Conservation (phyloP, 2,113 vertebrate genomes). For the Cyphomyrus discorhynchus region DNA sequence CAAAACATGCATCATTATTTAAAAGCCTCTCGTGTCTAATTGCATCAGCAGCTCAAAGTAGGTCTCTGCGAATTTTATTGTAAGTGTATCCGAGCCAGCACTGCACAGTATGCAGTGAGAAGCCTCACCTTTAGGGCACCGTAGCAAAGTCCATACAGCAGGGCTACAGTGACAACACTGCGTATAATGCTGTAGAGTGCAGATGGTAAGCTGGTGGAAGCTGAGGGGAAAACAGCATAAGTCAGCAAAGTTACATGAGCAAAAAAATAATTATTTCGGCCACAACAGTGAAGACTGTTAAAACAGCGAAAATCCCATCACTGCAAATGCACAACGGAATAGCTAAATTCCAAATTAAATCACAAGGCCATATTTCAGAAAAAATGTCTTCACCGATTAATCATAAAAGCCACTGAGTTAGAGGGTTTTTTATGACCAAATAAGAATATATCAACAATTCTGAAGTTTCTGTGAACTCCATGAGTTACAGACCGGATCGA, state of each 20-base stretch:
- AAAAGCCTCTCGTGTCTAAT: background rate
- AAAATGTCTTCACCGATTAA: background rate
- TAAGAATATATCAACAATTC: background rate
- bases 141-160: conserved; percentile 92
- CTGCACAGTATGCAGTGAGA: background rate
- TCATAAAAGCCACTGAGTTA: background rate
- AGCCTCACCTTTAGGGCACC: conserved; percentile 87
- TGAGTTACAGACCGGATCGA: background rate
- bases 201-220: conserved; percentile 90
- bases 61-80: background rate
- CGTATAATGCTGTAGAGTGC: conserved; percentile 89
- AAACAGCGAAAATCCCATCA: no score
- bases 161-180: conserved; percentile 84
- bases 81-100: background rate
- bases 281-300: background rate
- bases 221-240: conserved; percentile 46
- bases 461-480: background rate
- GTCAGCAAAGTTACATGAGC: background rate
- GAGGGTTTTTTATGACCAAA: background rate
- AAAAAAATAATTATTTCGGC: background rate
- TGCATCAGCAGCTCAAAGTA: background rate
- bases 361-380: background rate
- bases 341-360: background rate
- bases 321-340: background rate
- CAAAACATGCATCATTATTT: background rate